Evolutionary conservation across 2,888 invertebrate species (phyloP), one percentile per base, ranked within the genome.

Genomic region (Corythucha ciliata): DNA sequence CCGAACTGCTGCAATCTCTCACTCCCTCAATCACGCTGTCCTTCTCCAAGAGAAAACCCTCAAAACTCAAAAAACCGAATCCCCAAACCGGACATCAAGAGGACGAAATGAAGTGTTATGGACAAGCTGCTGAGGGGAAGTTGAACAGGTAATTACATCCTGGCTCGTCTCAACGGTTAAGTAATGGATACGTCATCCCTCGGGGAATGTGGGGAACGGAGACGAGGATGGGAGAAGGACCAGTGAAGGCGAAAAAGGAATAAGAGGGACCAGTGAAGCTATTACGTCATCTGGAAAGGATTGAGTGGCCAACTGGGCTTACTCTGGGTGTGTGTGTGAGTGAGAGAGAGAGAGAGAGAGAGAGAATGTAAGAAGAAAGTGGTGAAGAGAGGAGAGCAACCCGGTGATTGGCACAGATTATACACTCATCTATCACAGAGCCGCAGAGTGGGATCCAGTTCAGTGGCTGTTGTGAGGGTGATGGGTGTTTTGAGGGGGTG

Each of bases 121-220:
- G 39, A 14, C 26, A 39, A 32, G 49, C 14, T 32, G 20, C 32
- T 22, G 21, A 20, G 49, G 18, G 12, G 6, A 16, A 16, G 45
- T n/a, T 29, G 26, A 49, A n/a, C 37, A 44, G 52, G 52, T 52
- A 52, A 52, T 52, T 52, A 52, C 47, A 46, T 47, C 47, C 52
- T 46, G 46, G n/a, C n/a, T n/a, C n/a, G n/a, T n/a, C n/a, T 48
- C 52, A 48, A 34, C 40, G 52, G 52, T 48, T 52, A 52, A 52
- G 52, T 52, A 52, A 52, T 52, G 52, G 52, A 52, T 52, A 52
- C 47, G 47, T 52, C 52, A 52, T 52, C 52, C 52, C 52, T 12
- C 39, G 47, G 47, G 52, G n/a, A n/a, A n/a, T n/a, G n/a, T n/a
- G n/a, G n/a, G n/a, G n/a, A n/a, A n/a, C n/a, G n/a, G n/a, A n/a